Base-by-base conservation (phyloP, 2,113 vertebrate species). In the Oryzias javanicus region DNA sequence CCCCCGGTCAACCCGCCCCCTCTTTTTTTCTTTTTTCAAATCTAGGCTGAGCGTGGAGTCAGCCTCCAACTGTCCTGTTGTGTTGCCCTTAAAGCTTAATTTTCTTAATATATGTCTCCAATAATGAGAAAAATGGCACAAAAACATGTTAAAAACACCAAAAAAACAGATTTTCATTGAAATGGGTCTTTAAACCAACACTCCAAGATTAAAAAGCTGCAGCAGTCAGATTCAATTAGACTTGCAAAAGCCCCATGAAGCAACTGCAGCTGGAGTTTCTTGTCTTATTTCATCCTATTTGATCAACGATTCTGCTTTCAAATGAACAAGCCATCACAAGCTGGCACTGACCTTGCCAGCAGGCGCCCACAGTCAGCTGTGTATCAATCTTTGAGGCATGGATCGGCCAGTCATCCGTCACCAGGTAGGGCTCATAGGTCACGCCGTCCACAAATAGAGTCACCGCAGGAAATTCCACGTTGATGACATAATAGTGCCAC, bases 351-450 rank as follows among this genome's bases (percentile, higher is more conserved):
- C 97, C 97, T 96, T 98, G 96, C 97, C 97, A 98, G 78, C 97
- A 99, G 57, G 96, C 97, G 0, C 97, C 97, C 6, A 99, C 94
- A 0, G 96, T 97, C 27, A 99, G 92, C 81, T 99, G 97, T 44
- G 97, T 94, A 76, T 96, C 93, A 53, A 97, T 98, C 83, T 97
- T 94, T 0, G 94, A 94, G 0, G 95, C 90, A 70, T 98, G 96
- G 81, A 98, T 98, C 3, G 96, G 96, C 97, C 96, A 99, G 48
- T 98, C 97, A 4, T 98, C 97, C 6, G 97, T 99, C 88, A 99
- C 96, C 67, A 99, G 93, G 82, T 99, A 99, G 4, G 97, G 97
- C 64, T 99, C 95, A 4, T 96, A 98, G 0, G 94, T 96, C 47
- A 94, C 91, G 44, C 97, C 97, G 7, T 98, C 96, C 89, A 95